These are phyloP conservation scores for Brachymystax lenok DNA, from an alignment of 2,797 vertebrate species.

Conservation along the genomic window DNA sequence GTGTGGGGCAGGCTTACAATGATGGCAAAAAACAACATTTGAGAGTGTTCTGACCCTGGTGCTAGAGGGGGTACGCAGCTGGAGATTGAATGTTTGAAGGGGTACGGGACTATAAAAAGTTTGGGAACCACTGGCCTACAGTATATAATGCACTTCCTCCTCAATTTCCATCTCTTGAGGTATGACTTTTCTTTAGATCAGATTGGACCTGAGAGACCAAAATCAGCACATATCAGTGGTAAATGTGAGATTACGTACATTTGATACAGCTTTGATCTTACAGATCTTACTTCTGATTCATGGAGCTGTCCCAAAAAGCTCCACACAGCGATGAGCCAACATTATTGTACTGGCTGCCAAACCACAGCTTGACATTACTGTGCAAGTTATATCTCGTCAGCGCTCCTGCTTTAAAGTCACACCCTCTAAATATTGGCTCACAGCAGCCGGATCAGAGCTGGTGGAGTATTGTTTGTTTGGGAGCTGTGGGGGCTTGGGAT, in stretches of 20 bases:
- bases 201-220: not conserved
- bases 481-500: not conserved
- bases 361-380: conserved; percentile 39
- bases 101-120: no score
- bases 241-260: not conserved
- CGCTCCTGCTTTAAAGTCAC: conserved; percentile 20
- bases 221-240: no score
- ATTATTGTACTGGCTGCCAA: conserved; percentile 30
- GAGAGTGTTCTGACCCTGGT: no score
- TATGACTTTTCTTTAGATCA: not conserved
- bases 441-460: conserved; percentile 30
- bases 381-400: conserved; percentile 1
- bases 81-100: no score
- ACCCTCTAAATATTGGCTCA: conserved; percentile 44
- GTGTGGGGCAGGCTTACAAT: no score
- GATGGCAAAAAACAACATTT: no score
- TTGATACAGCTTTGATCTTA: not conserved
- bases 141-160: not conserved
- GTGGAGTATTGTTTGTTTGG: not conserved
- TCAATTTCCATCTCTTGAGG: not conserved
- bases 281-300: not conserved
- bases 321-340: not conserved
- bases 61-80: no score
- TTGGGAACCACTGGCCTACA: no score
- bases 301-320: not conserved